Evolutionary conservation across 2,113 vertebrate genomes (phyloP), one percentile per base, ranked within the genome.

Genomic region (Xiphophorus couchianus): DNA sequence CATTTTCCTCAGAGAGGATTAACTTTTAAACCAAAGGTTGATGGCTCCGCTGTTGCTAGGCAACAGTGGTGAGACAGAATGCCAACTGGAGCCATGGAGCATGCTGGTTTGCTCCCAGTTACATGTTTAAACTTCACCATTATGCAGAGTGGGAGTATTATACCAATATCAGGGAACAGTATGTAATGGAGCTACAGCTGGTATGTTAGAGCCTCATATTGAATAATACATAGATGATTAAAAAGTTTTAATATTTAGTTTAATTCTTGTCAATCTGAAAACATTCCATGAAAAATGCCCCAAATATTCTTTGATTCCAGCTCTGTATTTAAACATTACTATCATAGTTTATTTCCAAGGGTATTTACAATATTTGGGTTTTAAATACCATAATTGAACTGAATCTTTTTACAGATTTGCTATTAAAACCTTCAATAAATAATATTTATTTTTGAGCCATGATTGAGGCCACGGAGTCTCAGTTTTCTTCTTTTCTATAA

Each of bases 11-110:
- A 19, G 7, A 58, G 51, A 58, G 51, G 51, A 58, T 58, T 58
- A 58, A 58, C 51, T 58, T 58, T 58, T n/a, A 58, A 58, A n/a
- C 51, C 51, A 58, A n/a, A 58, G 51, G 51, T 58, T 58, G 51
- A 58, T 19, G 25, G 51, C 25, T n/a, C 25, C 51, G 2, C 51
- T 58, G 51, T n/a, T 58, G 51, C 51, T 58, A 58, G 25, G 51
- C 17, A 58, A n/a, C 51, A 25, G 25, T 10, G 51, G 22, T 58
- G 10, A n/a, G 22, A 8, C 10, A 58, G 51, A 58, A n/a, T 58
- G 51, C 22, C 51, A n/a, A 58, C 51, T n/a, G 25, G 25, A 58
- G 8, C 51, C 51, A 58, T 25, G 25, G 51, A 58, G 8, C 51
- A 58, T 11, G 5, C 25, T 58, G 22, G 51, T 22, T 58, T 58